These are phyloP conservation scores for Drosophila mimica DNA, from an alignment of 2,888 invertebrate species.

Conservation along the genomic window DNA sequence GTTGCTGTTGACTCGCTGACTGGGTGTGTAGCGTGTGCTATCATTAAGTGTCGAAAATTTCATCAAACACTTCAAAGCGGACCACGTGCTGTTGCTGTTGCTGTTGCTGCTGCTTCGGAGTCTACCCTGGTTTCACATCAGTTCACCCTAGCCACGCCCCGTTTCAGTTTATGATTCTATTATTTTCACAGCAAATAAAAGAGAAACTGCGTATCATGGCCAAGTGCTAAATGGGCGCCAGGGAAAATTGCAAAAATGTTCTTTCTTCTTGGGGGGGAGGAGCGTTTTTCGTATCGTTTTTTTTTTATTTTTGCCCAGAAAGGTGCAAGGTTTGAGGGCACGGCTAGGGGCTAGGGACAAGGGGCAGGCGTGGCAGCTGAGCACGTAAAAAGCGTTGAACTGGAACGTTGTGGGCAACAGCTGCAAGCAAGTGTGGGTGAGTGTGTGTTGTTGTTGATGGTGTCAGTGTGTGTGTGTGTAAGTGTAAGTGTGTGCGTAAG, in stretches of 20 bases:
- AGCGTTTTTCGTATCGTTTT: conserved; percentile 4
- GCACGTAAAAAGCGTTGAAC: conserved; percentile 80
- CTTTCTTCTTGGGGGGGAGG: conserved; percentile 18
- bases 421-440: conserved; percentile 61
- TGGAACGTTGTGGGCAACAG: conserved; percentile 80
- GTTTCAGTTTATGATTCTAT: conserved; percentile 79
- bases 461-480: conserved; percentile 23
- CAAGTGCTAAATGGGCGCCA: conserved; percentile 78
- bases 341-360: background rate
- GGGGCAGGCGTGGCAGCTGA: conserved; percentile 67
- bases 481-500: conserved; percentile 60
- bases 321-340: conserved; percentile 34
- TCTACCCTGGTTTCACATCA: background rate
- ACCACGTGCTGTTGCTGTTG: conserved; percentile 56
- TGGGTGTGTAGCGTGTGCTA: conserved; percentile 68
- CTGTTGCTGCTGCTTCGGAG: background rate
- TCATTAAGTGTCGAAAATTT: conserved; percentile 82
- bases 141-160: conserved; percentile 41
- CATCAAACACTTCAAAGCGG: conserved; percentile 81
- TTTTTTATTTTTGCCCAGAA: conserved; percentile 39
- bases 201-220: conserved; percentile 80
- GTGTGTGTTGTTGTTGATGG: conserved; percentile 24
- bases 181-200: conserved; percentile 81
- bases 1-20: conserved; percentile 29
- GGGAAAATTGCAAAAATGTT: conserved; percentile 76